Evolutionary conservation across 53 echinoderm and acorn worm species (phyloP), one percentile per base, ranked within the genome.

Genomic region (Stichopus horrens): DNA sequence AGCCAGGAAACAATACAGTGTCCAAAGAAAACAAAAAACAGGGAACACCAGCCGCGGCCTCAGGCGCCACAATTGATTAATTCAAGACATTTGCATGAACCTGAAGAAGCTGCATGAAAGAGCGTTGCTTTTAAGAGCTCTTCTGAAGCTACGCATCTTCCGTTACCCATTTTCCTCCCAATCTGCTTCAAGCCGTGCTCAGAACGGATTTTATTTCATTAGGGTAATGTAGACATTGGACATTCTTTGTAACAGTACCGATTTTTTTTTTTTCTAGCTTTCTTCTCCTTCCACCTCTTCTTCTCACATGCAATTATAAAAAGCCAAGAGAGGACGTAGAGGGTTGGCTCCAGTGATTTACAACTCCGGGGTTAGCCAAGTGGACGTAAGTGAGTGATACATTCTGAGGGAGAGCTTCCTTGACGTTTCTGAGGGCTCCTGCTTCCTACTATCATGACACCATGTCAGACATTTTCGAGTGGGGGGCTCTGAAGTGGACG

Each of bases 31-130:
- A 56, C 81, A 81, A 79, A 53, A 57, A 71, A 56, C 37, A 37
- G 37, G 21, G 19, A 81, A 19, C 56, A 81, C 8, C 58, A 23
- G 57, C 81, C 58, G 18, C 81, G 56, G 81, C 81, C 81, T 58
- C 81, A 81, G 81, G 81, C 81, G 58, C 81, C 81, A 56, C 81
- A 56, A 81, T 81, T 81, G 81, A 81, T 81, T 81, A 81, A 81
- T 81, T 81, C 81, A 81, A 81, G 81, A 81, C 57, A 81, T 81
- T 81, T 81, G 81, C 81, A 81, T 81, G 81, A 57, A 81, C 81
- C n/a, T 81, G 81, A 58, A 56, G 81, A 58, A 81, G 58, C 81
- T 81, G 10, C 37, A 37, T 37, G 19, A 54, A 81, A 58, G 81
- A 81, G 81, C 57, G 20, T 57, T 58, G 81, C 81, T 81, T 81